Conservation (phyloP, 2,113 vertebrate species). For the Fulica atra region DNA sequence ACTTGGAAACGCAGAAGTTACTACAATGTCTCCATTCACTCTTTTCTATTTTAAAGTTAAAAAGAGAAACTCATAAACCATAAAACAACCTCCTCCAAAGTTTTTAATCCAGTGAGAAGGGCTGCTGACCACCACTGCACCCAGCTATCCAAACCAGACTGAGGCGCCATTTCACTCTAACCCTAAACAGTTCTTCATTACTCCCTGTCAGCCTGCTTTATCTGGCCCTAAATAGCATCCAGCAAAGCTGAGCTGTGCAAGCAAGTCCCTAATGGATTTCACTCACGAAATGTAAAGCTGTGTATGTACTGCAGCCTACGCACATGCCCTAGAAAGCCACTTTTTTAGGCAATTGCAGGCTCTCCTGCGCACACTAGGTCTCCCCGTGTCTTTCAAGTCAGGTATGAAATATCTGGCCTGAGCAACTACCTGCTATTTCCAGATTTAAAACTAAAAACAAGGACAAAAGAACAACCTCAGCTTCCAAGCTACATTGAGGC, state of each 20-base stretch:
- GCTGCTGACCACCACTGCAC: background rate
- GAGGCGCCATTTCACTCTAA: rapidly evolving
- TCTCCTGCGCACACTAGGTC: background rate
- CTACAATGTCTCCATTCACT: background rate
- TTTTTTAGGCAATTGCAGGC: background rate
- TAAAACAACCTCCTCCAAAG: background rate
- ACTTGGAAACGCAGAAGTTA: background rate
- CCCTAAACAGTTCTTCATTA: background rate
- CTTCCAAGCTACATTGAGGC: background rate
- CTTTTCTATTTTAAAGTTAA: background rate
- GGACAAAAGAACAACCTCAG: background rate
- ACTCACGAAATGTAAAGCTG: background rate
- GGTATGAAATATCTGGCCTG: background rate
- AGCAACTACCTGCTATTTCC: background rate
- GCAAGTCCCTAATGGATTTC: background rate
- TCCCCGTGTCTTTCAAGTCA: background rate
- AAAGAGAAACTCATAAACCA: background rate
- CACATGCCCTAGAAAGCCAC: rapidly evolving
- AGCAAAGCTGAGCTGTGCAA: background rate
- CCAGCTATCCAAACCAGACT: background rate
- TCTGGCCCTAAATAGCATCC: background rate
- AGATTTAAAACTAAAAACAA: background rate
- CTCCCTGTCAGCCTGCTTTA: background rate
- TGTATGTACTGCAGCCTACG: background rate
- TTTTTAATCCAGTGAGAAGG: background rate